Percentiles rank a stretch among this genome's conserved stretches.
phyloP scores from a whole-genome alignment of 2,797 vertebrate genomes.

The Bothrops alternatus region DNA sequence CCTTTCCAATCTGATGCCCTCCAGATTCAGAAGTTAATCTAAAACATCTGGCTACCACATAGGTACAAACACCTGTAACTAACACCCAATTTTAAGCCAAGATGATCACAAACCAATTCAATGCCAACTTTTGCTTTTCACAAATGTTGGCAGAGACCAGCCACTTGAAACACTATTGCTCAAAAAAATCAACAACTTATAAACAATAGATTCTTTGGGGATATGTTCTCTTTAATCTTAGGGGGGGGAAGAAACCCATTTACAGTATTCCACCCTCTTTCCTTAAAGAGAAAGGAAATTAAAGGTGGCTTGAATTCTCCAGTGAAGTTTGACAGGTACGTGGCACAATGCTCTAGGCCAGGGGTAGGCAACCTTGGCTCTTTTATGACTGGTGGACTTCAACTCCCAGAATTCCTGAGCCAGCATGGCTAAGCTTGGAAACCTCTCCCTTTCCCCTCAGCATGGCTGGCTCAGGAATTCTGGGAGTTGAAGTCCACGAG shows the following conservation, averaged over 20 bases:
- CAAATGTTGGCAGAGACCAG: slow-evolving; percentile 59
- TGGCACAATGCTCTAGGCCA: slow-evolving; percentile 55
- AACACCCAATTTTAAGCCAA: slow-evolving; percentile 26
- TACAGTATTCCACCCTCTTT: not conserved
- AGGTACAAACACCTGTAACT: slow-evolving; percentile 16
- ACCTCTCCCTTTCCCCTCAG: too few species aligned
- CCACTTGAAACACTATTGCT: slow-evolving; percentile 64
- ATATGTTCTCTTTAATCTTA: slow-evolving; percentile 63
- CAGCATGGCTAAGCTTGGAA: too few species aligned
- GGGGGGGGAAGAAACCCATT: slow-evolving; percentile 36
- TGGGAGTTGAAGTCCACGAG: too few species aligned
- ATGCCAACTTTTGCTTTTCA: slow-evolving; percentile 54
- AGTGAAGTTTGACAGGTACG: slow-evolving; percentile 50
- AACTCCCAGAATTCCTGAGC: too few species aligned
- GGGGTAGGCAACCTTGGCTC: too few species aligned
- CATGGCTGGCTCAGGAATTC: too few species aligned
- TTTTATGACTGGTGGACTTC: too few species aligned
- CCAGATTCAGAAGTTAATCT: too few species aligned
- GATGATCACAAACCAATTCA: slow-evolving; percentile 43
- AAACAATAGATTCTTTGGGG: slow-evolving; percentile 67
- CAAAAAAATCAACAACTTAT: slow-evolving; percentile 68
- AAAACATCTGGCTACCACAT: not conserved
- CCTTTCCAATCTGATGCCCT: not conserved
- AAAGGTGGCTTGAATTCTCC: slow-evolving; percentile 56
- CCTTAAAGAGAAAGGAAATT: slow-evolving; percentile 58